Evolutionary conservation across 1,140 invertebrate genomes (phyloP).

Genomic region (Heterodera carotae): DNA sequence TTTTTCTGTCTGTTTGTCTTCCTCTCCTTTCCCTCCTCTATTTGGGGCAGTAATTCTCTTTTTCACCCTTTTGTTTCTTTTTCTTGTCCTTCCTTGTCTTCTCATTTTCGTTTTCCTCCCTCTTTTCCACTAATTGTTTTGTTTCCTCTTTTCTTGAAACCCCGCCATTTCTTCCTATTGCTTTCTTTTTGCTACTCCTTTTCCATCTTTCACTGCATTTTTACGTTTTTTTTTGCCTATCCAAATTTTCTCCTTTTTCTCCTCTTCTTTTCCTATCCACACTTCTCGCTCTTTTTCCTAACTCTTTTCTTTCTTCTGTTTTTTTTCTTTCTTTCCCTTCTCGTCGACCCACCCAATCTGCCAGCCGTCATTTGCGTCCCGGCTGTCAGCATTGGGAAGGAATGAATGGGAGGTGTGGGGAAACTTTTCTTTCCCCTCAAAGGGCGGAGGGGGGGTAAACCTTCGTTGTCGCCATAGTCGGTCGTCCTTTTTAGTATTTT

Average conservation of each 20-base stretch:
- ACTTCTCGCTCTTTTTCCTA: neutral
- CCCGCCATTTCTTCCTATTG: neutral
- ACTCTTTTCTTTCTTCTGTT: neutral
- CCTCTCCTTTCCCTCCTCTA: too few relatives aligned
- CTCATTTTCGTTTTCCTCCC: neutral
- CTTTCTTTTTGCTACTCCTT: neutral
- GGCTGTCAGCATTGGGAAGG: neutral
- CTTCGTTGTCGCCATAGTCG: neutral
- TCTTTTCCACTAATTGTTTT: neutral
- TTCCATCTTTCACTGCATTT: neutral
- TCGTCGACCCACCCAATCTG: neutral
- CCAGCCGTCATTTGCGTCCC: neutral
- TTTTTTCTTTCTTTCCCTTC: neutral
- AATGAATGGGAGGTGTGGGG: neutral
- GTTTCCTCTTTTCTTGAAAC: conserved; percentile 15
- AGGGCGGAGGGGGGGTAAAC: neutral
- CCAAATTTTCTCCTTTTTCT: conserved; percentile 1
- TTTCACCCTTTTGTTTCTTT: neutral
- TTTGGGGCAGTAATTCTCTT: too few relatives aligned
- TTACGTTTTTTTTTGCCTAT: conserved; percentile 11
- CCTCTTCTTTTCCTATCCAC: neutral
- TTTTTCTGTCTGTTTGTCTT: too few relatives aligned
- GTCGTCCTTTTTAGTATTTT: neutral
- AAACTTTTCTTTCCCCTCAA: neutral
- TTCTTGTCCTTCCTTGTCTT: neutral